These are phyloP conservation scores for Drosophila nasuta DNA, from an alignment of 1,140 invertebrate genomes.

Conservation along the genomic window DNA sequence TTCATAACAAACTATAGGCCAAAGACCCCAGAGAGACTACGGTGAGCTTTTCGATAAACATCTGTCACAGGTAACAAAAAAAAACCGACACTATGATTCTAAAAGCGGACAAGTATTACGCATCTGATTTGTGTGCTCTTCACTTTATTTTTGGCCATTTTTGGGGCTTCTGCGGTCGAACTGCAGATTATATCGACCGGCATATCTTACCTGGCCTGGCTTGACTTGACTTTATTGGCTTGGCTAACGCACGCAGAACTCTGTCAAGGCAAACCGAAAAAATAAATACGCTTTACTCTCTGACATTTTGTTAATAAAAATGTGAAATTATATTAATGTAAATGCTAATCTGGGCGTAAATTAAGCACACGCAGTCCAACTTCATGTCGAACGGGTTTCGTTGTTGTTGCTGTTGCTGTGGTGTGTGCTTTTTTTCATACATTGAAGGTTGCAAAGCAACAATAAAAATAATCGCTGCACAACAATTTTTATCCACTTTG, in stretches of 20 bases:
- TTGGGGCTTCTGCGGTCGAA: slow-evolving; percentile 9
- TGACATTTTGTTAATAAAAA: slow-evolving; percentile 70
- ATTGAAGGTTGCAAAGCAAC: slow-evolving; percentile 55
- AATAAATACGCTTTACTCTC: slow-evolving; percentile 21
- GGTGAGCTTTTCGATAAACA: slow-evolving; percentile 24
- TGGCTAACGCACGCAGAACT: slow-evolving; percentile 14
- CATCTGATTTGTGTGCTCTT: slow-evolving; percentile 18
- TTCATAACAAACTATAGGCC: slow-evolving; percentile 46
- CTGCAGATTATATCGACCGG: slow-evolving; percentile 34
- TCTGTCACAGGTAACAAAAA: slow-evolving; percentile 42
- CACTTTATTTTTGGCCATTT: slow-evolving; percentile 22
- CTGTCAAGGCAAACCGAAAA: slow-evolving; percentile 45
- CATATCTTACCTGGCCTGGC: background rate
- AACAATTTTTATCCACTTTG: slow-evolving; percentile 38
- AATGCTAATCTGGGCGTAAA: slow-evolving; percentile 77
- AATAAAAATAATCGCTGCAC: slow-evolving; percentile 31
- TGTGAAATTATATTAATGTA: slow-evolving; percentile 76
- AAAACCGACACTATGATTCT: slow-evolving; percentile 37
- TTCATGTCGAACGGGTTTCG: slow-evolving; percentile 62
- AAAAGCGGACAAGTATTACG: slow-evolving; percentile 22
- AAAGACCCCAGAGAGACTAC: slow-evolving; percentile 40
- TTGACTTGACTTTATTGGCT: background rate
- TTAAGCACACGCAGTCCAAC: slow-evolving; percentile 72
- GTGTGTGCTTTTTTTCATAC: background rate
- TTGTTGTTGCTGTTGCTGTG: background rate